Evolutionary conservation across 1,140 invertebrate species (phyloP), one percentile per base, ranked within the genome.

Genomic region (Drosophila arawakana): DNA sequence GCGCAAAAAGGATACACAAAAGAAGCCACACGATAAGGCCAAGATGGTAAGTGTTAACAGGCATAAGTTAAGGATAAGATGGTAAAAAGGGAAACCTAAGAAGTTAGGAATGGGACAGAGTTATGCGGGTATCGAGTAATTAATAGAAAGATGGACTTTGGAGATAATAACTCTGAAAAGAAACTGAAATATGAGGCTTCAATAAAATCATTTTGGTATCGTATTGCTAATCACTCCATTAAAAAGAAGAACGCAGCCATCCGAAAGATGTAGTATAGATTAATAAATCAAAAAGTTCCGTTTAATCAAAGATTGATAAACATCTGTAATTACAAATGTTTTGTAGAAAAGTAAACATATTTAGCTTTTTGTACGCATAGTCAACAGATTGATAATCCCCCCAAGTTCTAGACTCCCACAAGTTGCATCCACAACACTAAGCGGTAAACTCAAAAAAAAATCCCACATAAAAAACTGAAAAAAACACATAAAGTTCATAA

Each of bases 1-100:
- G 30, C 80, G 73, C 75, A 89, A 84, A 76, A 88, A 88, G 84
- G 84, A 88, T 90, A 88, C 71, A 18, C 81, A 78, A 44, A 70
- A 69, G 7, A 89, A 80, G 30, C 60, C 60, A 13, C 69, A 76
- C n/a, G 69, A 66, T 18, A 73, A 77, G 34, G 58, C 82, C 49
- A 89, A 89, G 34, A 67, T 89, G 84, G 84, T 89, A 49, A 84
- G 84, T 65, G 35, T 11, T 1, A 52, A 30, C 25, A 46, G 9
- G 8, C 49, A 25, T 13, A 5, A 11, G n/a, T 50, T 30, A 35
- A 9, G 21, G 35, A 18, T 50, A 52, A 10, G 9, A 30, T 30
- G 25, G 6, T 5, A 4, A n/a, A 13, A 41, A 44, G 3, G 49
- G 39, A 37, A 15, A 37, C 41, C 0, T 35, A 55, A 35, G 10